These are phyloP conservation scores for Oscheius myriophilus DNA, from an alignment of 2,888 invertebrate genomes.

Conservation along the genomic window DNA sequence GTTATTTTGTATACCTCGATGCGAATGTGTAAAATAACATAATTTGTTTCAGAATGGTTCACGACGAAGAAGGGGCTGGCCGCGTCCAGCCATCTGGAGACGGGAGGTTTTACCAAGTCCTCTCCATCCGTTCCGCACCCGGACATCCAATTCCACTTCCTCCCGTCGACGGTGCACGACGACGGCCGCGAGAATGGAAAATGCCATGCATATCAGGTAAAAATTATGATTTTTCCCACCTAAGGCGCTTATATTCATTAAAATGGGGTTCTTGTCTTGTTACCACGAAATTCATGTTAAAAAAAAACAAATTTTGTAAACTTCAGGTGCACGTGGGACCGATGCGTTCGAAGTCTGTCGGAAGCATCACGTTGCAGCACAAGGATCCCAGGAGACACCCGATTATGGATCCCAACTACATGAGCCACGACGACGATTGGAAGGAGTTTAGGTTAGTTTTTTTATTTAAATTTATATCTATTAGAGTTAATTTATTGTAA, in stretches of 20 bases:
- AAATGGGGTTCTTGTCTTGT: not conserved
- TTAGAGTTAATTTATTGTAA: too few relatives aligned
- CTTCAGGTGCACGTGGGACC: conserved; percentile 73
- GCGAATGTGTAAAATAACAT: too few relatives aligned
- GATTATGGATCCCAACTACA: conserved; percentile 89
- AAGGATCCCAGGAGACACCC: conserved; percentile 83
- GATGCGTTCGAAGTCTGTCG: conserved; percentile 85
- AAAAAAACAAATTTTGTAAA: not conserved
- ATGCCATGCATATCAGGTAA: conserved; percentile 73
- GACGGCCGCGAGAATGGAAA: conserved; percentile 73
- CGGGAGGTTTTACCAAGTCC: conserved; percentile 74
- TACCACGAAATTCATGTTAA: not conserved
- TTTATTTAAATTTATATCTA: not conserved
- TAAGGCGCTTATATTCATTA: too few relatives aligned
- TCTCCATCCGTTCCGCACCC: conserved; percentile 70
- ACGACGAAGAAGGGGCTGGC: conserved; percentile 70
- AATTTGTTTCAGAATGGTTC: conserved; percentile 49
- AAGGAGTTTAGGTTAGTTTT: conserved; percentile 55
- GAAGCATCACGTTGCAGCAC: conserved; percentile 82
- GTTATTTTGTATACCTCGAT: too few relatives aligned
- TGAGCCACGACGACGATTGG: conserved; percentile 72
- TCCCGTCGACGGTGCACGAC: conserved; percentile 74
- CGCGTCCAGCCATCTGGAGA: conserved; percentile 73
- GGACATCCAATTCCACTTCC: conserved; percentile 74
- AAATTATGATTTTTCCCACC: too few relatives aligned